Base-by-base conservation (phyloP, 2,888 invertebrate species). In the Ennomos quercinarius region DNA sequence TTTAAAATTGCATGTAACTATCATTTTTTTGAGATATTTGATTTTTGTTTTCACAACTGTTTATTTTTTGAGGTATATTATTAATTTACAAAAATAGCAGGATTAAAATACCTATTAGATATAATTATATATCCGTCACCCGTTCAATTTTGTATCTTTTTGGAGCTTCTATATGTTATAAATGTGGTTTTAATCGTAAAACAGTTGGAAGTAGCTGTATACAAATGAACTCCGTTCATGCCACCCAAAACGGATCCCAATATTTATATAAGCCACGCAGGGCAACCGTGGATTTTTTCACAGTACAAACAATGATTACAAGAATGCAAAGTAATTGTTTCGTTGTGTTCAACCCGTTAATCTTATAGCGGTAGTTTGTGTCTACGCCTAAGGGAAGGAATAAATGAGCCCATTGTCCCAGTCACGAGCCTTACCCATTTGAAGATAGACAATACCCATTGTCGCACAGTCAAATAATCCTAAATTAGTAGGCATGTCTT, bases 361-460 rank as follows among this genome's bases (percentile, higher is more conserved):
- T 82, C 77, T 77, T 74, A 73, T 76, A 76, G 75, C 78, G 74
- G 77, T 81, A 81, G 84, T 85, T 84, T 77, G 82, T 80, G 77
- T 79, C 78, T 81, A 78, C 83, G 85, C 87, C 86, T 82, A 76
- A 82, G 86, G 86, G 83, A 80, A 83, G 80, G 82, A 87, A 86
- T 87, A 86, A 89, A 86, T 86, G 86, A 87, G 83, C 81, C 80
- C 76, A 85, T 87, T 88, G 87, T 88, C 78, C 82, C 76, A 72
- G 75, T 48, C 78, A 80, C 78, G 73, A 77, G 78, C 81, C 77
- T 81, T 80, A 78, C 84, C 83, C 81, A 86, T 87, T 86, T 86
- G 78, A 82, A 86, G 81, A 86, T 81, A 86, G 85, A 88, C 87
- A 88, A 88, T 87, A 82, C 83, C 84, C 81, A 87, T 86, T 86